Percentiles rank a stretch among this genome's conserved stretches.
These are phyloP conservation scores for Netelia inedita DNA, from an alignment of 2,888 invertebrate species.

Conservation along the genomic window DNA sequence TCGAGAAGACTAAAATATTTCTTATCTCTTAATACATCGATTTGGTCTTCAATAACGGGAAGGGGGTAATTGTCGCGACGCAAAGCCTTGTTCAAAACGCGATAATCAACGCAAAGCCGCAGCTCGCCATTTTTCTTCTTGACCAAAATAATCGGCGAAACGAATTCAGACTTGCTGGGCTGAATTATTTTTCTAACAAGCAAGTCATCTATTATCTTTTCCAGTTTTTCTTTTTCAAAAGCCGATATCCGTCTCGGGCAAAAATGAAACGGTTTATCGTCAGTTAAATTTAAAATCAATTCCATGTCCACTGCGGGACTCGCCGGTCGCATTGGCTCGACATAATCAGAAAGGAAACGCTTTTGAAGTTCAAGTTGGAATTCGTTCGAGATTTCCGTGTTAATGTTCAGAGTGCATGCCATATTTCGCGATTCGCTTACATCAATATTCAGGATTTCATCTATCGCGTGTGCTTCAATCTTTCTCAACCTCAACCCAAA, in stretches of 20 bases:
- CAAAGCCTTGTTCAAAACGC: slow-evolving; percentile 43
- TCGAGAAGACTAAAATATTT: slow-evolving; percentile 60
- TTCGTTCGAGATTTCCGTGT: slow-evolving; percentile 22
- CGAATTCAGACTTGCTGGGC: slow-evolving; percentile 62
- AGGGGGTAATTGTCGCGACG: slow-evolving; percentile 59
- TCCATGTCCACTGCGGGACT: slow-evolving; percentile 59
- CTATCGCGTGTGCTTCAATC: slow-evolving; percentile 17
- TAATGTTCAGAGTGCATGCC: slow-evolving; percentile 44
- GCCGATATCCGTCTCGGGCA: slow-evolving; percentile 59
- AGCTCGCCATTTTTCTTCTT: slow-evolving; percentile 59
- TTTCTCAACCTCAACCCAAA: slow-evolving; percentile 47
- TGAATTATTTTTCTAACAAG: slow-evolving; percentile 56
- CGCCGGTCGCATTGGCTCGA: slow-evolving; percentile 40
- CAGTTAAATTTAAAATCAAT: slow-evolving; percentile 44
- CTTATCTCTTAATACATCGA: slow-evolving; percentile 47
- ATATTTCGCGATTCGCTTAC: slow-evolving; percentile 15
- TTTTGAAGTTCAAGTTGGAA: slow-evolving; percentile 25
- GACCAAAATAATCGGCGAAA: slow-evolving; percentile 60
- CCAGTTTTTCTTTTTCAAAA: slow-evolving; percentile 55
- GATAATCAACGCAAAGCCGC: slow-evolving; percentile 58
- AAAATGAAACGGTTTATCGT: slow-evolving; percentile 58
- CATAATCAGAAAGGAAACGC: slow-evolving; percentile 48
- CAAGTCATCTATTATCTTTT: slow-evolving; percentile 51
- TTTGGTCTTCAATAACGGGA: slow-evolving; percentile 60
- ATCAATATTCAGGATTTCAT: slow-evolving; percentile 54